These are phyloP conservation scores for Mionectes macconnelli DNA, from an alignment of 2,113 vertebrate species.

Conservation along the genomic window DNA sequence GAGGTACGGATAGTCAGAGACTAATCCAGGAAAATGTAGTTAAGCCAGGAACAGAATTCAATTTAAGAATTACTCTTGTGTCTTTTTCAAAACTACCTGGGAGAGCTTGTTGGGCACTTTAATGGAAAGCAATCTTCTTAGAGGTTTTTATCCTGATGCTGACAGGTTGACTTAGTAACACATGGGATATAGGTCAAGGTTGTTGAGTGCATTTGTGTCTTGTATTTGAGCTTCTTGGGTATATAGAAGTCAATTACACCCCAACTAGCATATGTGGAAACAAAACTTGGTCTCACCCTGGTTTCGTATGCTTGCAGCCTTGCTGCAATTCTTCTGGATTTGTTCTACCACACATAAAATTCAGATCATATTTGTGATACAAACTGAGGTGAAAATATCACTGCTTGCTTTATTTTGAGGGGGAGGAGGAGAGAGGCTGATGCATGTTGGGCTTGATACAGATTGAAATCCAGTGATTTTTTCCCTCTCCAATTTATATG, in stretches of 20 bases:
- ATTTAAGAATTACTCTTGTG: background rate
- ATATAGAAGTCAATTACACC: background rate
- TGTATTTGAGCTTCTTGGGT: background rate
- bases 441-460: rapidly evolving
- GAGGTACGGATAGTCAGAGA: background rate
- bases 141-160: background rate
- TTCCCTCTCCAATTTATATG: background rate
- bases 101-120: background rate
- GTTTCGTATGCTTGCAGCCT: background rate
- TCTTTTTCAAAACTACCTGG: background rate
- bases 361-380: background rate
- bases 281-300: background rate
- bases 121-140: background rate
- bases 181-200: background rate
- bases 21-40: background rate
- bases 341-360: background rate
- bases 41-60: background rate
- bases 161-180: background rate
- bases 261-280: rapidly evolving
- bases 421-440: background rate
- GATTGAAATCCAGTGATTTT: background rate
- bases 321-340: background rate
- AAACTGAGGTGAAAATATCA: background rate
- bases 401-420: background rate
- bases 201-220: background rate